Evolutionary conservation across 2,797 vertebrate species (phyloP).

Genomic region (Otolemur crassicaudatus): DNA sequence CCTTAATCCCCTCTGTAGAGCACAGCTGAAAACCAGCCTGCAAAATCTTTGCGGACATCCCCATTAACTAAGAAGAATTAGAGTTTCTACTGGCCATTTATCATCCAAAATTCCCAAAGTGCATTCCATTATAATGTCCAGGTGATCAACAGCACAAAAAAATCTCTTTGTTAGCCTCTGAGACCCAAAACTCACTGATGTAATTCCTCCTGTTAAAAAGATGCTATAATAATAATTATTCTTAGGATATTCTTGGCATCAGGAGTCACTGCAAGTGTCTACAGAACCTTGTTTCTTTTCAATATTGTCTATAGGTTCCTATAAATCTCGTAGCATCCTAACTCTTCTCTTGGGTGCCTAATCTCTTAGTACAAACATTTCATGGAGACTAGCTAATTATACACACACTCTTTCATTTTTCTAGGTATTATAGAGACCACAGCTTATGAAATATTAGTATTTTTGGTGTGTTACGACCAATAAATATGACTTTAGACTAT

Average conservation of each 20-base stretch:
- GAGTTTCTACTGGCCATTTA: neutral
- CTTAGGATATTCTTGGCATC: neutral
- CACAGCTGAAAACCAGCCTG: neutral
- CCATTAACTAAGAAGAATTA: neutral
- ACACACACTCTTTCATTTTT: neutral
- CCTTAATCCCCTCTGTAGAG: neutral
- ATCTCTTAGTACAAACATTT: neutral
- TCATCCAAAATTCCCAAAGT: neutral
- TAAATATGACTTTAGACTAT: neutral
- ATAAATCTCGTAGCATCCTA: neutral
- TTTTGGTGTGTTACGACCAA: neutral
- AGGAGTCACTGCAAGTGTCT: neutral
- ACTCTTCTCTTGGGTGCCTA: neutral
- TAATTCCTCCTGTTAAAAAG: conserved; percentile 38
- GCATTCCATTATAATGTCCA: neutral
- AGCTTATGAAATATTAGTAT: neutral
- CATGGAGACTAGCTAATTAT: neutral
- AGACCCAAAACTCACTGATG: neutral
- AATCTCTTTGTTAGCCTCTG: neutral
- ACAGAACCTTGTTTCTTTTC: neutral
- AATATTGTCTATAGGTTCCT: neutral
- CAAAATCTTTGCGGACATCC: neutral
- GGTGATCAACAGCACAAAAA: neutral
- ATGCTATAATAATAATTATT: conserved; percentile 4
- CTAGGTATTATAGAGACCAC: neutral